These are phyloP conservation scores for Bombylius major DNA, from an alignment of 2,888 invertebrate genomes.

Conservation along the genomic window DNA sequence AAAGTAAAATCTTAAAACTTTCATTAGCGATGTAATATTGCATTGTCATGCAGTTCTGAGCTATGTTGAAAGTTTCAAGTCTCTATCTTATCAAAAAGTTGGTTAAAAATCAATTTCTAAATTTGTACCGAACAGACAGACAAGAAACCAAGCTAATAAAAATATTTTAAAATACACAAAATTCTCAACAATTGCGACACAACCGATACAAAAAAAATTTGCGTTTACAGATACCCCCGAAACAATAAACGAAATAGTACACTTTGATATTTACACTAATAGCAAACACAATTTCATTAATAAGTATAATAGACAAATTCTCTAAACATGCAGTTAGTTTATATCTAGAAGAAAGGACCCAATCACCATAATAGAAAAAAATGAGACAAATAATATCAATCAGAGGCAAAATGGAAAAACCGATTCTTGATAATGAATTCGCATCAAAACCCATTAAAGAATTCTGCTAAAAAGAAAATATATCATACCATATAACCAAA, in stretches of 20 bases:
- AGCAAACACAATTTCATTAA: slow-evolving; percentile 11
- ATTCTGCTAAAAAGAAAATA: slow-evolving; percentile 1
- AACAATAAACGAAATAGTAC: slow-evolving; percentile 4
- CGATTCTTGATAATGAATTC: slow-evolving; percentile 4
- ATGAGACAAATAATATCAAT: background rate
- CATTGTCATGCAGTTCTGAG: no score
- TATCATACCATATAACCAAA: slow-evolving; percentile 4
- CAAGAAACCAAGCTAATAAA: no score
- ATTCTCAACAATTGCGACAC: slow-evolving; percentile 5
- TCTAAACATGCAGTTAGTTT: slow-evolving; percentile 11
- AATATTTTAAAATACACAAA: slow-evolving; percentile 3
- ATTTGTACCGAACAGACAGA: no score
- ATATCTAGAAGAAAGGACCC: slow-evolving; percentile 8
- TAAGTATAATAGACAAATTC: slow-evolving; percentile 12
- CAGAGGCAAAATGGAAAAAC: slow-evolving; percentile 4
- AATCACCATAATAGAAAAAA: slow-evolving; percentile 6
- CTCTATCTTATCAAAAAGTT: no score
- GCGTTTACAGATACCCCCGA: slow-evolving; percentile 2
- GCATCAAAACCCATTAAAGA: background rate
- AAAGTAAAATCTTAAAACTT: no score
- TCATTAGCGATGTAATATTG: no score
- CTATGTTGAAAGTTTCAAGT: no score
- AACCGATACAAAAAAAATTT: slow-evolving; percentile 6
- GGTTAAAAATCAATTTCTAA: no score
- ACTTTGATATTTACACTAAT: slow-evolving; percentile 7